Evolutionary conservation across 2,113 vertebrate genomes (phyloP).

Genomic region (Xiphorhynchus elegans): DNA sequence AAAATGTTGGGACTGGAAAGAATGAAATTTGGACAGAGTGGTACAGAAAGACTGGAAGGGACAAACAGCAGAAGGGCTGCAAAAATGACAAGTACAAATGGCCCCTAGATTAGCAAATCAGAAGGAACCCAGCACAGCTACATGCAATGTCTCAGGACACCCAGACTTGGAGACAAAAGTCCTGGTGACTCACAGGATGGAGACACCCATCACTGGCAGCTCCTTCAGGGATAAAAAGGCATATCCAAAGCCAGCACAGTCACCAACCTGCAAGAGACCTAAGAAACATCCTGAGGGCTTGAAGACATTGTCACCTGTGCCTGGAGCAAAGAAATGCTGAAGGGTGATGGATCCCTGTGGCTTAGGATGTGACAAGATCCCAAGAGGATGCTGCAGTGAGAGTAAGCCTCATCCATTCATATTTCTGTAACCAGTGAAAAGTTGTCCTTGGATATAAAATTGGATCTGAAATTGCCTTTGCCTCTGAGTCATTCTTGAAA

Average conservation of each 20-base stretch:
- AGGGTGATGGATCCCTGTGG: neutral
- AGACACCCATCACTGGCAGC: neutral
- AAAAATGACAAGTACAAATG: neutral
- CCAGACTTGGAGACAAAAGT: neutral
- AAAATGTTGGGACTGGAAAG: neutral
- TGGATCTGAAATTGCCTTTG: conserved; percentile 45
- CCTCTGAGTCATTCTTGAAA: conserved; percentile 56
- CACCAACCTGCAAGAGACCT: neutral
- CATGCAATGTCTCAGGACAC: accelerated
- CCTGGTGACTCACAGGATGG: neutral
- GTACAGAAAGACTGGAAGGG: neutral
- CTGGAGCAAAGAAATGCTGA: neutral
- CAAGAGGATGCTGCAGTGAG: neutral
- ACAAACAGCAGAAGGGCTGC: neutral
- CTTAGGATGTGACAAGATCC: neutral
- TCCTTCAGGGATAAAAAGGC: neutral
- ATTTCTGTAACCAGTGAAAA: conserved; percentile 11
- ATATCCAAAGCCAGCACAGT: neutral
- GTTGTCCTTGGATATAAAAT: conserved; percentile 44
- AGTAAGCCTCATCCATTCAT: neutral
- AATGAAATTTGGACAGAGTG: neutral
- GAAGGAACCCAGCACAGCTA: neutral
- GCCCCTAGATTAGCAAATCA: neutral
- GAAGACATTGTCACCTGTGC: neutral
- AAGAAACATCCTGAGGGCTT: neutral